Base-by-base conservation (phyloP, 30 jellyfish, hydroid and myxozoan genomes). In the Hydra vulgaris region DNA sequence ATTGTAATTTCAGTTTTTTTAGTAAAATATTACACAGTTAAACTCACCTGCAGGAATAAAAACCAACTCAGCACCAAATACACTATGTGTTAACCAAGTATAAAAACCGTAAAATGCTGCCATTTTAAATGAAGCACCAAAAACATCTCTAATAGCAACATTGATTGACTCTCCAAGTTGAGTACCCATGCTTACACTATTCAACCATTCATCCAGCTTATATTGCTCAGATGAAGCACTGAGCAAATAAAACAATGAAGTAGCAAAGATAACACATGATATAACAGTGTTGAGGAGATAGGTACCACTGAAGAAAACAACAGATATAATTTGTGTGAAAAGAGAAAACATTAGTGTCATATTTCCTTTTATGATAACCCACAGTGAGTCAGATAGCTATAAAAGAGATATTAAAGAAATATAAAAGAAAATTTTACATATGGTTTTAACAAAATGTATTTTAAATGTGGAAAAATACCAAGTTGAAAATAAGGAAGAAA, bases 111-210 rank as follows among this genome's bases (percentile, higher is more conserved):
- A 91, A 80, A 91, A 91, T 15, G 84, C 78, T 17, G 96, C 96
- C 98, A 91, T 91, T 77, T 91, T 91, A 17, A 91, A 81, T 22
- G 98, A 86, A 20, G 98, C 98, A 8, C 98, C 98, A 86, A 91
- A 91, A 15, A 91, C 96, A 74, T 87, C 98, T 21, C 87, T 83
- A 21, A 91, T 87, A 66, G 98, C 96, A 74, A 70, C 74, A 77
- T 87, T 82, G 15, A 91, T 91, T 26, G 96, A 86, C 72, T 91
- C 96, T 12, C 96, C 96, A 69, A 91, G 82, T 84, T 94, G 86
- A 73, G 97, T 90, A 61, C 97, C 97, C 97, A 90, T 85, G 82
- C 95, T 90, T 18, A 85, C 94, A 18, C 90, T 89, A 40, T 95
- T 81, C 27, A 90, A 75, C 97, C 95, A 82, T 26, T 90, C 97